Percentiles rank a stretch among this genome's conserved stretches.
phyloP scores from a whole-genome alignment of 1,140 invertebrate species.

The Drosophila sturtevanti region DNA sequence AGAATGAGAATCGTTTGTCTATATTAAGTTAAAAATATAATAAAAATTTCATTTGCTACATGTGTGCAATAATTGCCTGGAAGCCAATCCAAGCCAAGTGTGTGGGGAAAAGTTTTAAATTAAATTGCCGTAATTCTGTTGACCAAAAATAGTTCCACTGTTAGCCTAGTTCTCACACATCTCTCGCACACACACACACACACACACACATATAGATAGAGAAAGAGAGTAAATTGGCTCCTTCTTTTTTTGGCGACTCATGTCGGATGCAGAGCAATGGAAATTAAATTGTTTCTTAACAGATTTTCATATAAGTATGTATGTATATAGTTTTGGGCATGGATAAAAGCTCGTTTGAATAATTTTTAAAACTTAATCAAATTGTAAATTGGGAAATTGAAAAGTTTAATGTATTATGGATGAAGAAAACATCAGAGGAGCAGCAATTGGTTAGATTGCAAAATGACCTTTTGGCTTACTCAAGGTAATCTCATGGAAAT shows the following conservation, averaged over 20 bases:
- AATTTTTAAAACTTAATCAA: neutral
- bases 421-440: too few relatives aligned
- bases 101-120: constrained; percentile 62
- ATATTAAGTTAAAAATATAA: constrained; percentile 68
- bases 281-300: neutral
- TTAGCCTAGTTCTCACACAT: constrained; percentile 1
- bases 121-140: constrained; percentile 63
- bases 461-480: too few relatives aligned
- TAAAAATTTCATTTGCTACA: constrained; percentile 48
- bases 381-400: neutral
- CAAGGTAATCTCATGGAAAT: too few relatives aligned
- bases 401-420: neutral
- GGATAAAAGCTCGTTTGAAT: neutral
- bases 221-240: neutral
- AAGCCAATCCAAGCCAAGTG: constrained; percentile 27
- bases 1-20: constrained; percentile 40
- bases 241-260: neutral
- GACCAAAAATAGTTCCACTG: constrained; percentile 42
- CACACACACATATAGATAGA: too few relatives aligned
- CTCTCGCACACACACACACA: too few relatives aligned
- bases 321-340: neutral
- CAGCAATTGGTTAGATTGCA: too few relatives aligned
- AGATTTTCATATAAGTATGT: too few relatives aligned
- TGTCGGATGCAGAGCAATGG: neutral
- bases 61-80: constrained; percentile 55